Evolutionary conservation across 92 coral and sea anemone species (phyloP).

Genomic region (Montipora capitata): DNA sequence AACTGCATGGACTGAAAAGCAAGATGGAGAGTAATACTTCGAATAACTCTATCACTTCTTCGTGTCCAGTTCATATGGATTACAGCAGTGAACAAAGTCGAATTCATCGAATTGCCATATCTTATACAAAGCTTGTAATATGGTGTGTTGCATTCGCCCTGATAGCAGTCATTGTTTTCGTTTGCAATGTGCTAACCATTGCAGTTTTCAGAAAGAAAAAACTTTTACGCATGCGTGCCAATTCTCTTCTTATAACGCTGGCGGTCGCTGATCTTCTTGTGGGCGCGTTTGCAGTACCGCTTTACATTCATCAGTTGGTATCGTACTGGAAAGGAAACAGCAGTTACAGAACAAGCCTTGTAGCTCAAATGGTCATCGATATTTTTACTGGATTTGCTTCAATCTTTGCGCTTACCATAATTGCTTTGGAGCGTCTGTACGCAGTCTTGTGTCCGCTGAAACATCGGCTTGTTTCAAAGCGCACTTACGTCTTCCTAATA

Average conservation of each 20-base stretch:
- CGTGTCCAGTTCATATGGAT: background rate
- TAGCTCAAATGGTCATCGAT: constrained; percentile 80
- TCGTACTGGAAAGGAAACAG: constrained; percentile 71
- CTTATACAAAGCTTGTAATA: constrained; percentile 62
- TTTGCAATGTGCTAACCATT: constrained; percentile 83
- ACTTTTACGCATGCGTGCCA: constrained; percentile 84
- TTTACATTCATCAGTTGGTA: constrained; percentile 79
- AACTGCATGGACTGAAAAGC: background rate
- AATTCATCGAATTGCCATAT: constrained; percentile 13
- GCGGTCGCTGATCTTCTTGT: constrained; percentile 87
- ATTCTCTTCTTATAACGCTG: constrained; percentile 80
- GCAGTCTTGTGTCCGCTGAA: constrained; percentile 84
- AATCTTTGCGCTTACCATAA: constrained; percentile 81
- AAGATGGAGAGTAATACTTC: constrained; percentile 4
- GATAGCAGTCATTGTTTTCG: constrained; percentile 72
- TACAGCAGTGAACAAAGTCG: background rate
- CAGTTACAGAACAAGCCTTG: constrained; percentile 27
- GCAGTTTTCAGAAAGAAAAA: constrained; percentile 85
- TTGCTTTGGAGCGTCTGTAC: constrained; percentile 80
- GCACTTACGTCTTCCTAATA: constrained; percentile 69
- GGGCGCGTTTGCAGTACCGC: constrained; percentile 79
- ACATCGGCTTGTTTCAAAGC: constrained; percentile 71
- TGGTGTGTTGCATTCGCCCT: constrained; percentile 79
- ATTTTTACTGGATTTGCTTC: constrained; percentile 89
- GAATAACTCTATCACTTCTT: background rate